Conservation (phyloP, 2,888 invertebrate species). For the Drosophila atroscutellata region DNA sequence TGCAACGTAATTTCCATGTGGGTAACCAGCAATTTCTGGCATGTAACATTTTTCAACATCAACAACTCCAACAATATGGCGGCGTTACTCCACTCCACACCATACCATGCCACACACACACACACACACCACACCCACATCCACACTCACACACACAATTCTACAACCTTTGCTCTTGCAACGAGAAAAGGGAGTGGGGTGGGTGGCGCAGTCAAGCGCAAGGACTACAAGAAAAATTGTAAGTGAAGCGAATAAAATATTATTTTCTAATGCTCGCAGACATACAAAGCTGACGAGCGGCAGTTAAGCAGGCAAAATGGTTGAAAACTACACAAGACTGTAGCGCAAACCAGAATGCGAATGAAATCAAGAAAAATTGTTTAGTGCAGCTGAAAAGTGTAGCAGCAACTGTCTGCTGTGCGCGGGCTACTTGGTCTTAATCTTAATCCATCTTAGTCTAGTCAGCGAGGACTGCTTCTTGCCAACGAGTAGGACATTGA, state of each 20-base stretch:
- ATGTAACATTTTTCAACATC: conserved; percentile 81
- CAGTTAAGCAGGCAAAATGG: conserved; percentile 38
- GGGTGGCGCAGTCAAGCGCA: conserved; percentile 60
- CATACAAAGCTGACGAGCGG: conserved; percentile 33
- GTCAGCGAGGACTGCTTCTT: conserved; percentile 50
- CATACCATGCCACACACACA: neutral
- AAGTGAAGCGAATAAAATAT: conserved; percentile 81
- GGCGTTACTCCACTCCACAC: conserved; percentile 30
- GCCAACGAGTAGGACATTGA: conserved; percentile 58
- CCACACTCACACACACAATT: conserved; percentile 19
- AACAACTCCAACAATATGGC: conserved; percentile 80
- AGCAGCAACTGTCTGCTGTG: conserved; percentile 32
- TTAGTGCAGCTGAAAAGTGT: conserved; percentile 38
- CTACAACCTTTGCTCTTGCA: conserved; percentile 13
- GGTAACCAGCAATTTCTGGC: conserved; percentile 82
- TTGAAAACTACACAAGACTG: conserved; percentile 30
- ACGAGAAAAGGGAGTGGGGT: neutral
- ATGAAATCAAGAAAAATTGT: conserved; percentile 78
- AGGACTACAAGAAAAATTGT: conserved; percentile 79
- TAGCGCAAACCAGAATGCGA: conserved; percentile 46
- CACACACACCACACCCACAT: neutral
- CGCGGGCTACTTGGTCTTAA: conserved; percentile 65
- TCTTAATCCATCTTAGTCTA: conserved; percentile 83
- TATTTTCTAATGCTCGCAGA: conserved; percentile 78
- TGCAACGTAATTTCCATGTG: conserved; percentile 82